phyloP scores from a whole-genome alignment of 2,888 invertebrate species.

The Drosophila prolongata region DNA sequence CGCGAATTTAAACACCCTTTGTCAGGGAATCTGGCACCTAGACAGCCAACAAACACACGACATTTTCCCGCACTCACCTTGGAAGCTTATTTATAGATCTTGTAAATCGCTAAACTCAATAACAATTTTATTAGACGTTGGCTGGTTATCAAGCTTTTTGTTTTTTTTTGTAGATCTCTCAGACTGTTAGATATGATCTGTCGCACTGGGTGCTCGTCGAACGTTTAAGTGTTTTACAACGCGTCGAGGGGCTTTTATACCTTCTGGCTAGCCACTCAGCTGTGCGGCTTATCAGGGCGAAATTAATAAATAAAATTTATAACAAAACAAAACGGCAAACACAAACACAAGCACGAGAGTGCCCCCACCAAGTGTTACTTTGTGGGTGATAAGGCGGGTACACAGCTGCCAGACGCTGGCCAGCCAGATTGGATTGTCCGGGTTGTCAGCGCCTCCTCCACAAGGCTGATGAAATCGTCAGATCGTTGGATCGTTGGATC shows the following conservation, averaged over 20 bases:
- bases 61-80: slow-evolving; percentile 52
- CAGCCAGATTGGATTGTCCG: slow-evolving; percentile 30
- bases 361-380: slow-evolving; percentile 32
- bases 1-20: background rate
- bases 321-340: slow-evolving; percentile 50
- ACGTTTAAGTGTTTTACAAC: slow-evolving; percentile 61
- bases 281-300: slow-evolving; percentile 58
- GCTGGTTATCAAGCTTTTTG: slow-evolving; percentile 21
- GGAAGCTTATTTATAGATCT: slow-evolving; percentile 50
- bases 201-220: slow-evolving; percentile 37
- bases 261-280: slow-evolving; percentile 30
- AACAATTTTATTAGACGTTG: slow-evolving; percentile 43
- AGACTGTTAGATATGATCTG: slow-evolving; percentile 30
- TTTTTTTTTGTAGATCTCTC: slow-evolving; percentile 9
- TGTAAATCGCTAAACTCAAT: slow-evolving; percentile 54
- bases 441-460: slow-evolving; percentile 20
- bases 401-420: slow-evolving; percentile 49
- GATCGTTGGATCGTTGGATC: slow-evolving; percentile 17
- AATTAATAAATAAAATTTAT: slow-evolving; percentile 39
- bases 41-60: background rate
- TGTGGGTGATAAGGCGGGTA: slow-evolving; percentile 38
- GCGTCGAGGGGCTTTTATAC: slow-evolving; percentile 62
- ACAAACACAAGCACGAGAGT: slow-evolving; percentile 39
- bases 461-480: slow-evolving; percentile 50
- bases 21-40: background rate